phyloP scores from a whole-genome alignment of 2,888 invertebrate species.

The Drosophila quasianomalipes region DNA sequence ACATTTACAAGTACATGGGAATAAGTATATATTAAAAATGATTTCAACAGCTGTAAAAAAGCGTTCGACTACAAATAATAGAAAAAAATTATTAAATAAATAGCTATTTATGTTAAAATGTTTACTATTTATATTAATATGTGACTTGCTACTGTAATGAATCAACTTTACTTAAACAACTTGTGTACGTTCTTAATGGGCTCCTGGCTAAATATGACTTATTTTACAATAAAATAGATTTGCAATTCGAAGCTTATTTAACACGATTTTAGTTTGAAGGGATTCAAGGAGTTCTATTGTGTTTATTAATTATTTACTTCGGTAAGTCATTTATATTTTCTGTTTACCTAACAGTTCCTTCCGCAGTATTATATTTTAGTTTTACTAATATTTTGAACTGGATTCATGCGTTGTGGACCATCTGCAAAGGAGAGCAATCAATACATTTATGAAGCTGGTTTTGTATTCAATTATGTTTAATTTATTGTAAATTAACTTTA shows the following conservation, averaged over 20 bases:
- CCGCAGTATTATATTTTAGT: background rate
- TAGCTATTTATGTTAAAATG: constrained; percentile 2
- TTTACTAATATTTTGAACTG: background rate
- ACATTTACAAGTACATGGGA: background rate
- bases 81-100: constrained; percentile 10
- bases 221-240: background rate
- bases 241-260: background rate
- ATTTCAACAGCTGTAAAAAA: background rate
- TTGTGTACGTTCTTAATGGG: background rate
- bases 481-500: constrained; percentile 69
- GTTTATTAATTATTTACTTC: background rate
- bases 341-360: background rate
- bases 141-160: background rate
- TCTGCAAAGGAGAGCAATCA: background rate
- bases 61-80: background rate
- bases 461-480: constrained; percentile 53
- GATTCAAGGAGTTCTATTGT: background rate
- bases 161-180: background rate
- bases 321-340: background rate
- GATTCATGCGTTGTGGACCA: background rate
- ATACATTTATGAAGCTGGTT: background rate
- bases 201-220: background rate
- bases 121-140: background rate
- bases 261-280: background rate
- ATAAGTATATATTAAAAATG: background rate